Conservation (phyloP, 1,140 invertebrate species). For the Samia ricini region DNA sequence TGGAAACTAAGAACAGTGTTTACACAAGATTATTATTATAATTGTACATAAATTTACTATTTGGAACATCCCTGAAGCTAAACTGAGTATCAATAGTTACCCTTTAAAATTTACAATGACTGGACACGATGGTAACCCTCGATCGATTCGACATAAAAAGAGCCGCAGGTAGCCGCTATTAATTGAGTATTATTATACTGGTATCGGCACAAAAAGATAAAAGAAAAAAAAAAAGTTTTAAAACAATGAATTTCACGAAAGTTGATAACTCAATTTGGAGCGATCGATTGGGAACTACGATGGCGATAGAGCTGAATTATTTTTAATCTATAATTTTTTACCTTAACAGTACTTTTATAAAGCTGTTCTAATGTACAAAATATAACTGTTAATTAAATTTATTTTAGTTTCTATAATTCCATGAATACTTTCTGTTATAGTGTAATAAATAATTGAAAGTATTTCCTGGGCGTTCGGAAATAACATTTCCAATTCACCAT, state of each 20-base stretch:
- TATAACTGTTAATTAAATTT: no score
- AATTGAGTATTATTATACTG: conserved; percentile 74
- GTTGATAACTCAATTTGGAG: conserved; percentile 73
- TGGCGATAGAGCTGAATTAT: conserved; percentile 23
- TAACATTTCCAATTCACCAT: no score
- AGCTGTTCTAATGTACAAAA: no score
- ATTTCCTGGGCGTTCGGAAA: no score
- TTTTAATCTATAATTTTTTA: no score
- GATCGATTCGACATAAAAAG: conserved; percentile 46
- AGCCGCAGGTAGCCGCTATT: conserved; percentile 66
- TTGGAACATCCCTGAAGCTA: neutral
- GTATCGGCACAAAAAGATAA: conserved; percentile 60
- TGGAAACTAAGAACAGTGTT: neutral
- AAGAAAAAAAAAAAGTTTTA: conserved; percentile 55
- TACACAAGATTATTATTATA: neutral
- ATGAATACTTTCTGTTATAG: no score
- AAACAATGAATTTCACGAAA: conserved; percentile 73
- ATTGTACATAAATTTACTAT: neutral
- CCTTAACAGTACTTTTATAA: no score
- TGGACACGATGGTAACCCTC: conserved; percentile 21
- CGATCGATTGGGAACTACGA: conserved; percentile 25
- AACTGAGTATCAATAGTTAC: neutral
- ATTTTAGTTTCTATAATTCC: no score
- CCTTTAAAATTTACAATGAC: conserved; percentile 15
- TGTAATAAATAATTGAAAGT: no score